Percentiles rank a stretch among this genome's conserved stretches.
phyloP scores from a whole-genome alignment of 2,797 vertebrate species.

The Xenentodon cancila region DNA sequence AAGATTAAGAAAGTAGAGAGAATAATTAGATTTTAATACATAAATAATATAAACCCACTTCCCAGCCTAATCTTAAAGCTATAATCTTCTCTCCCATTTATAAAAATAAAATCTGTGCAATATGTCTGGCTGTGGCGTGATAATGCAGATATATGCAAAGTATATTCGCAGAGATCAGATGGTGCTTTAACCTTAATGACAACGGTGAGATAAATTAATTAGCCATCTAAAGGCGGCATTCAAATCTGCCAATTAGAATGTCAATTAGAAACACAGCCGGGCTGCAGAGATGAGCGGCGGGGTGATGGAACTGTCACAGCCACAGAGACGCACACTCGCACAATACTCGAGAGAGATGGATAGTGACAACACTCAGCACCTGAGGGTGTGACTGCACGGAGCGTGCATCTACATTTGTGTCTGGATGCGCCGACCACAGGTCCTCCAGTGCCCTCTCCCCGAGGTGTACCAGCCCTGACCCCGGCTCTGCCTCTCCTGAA shows the following conservation, averaged over 20 bases:
- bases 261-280: constrained; percentile 83
- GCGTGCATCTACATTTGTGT: constrained; percentile 34
- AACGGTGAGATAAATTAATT: constrained; percentile 87
- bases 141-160: constrained; percentile 86
- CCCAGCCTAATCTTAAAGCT: constrained; percentile 30
- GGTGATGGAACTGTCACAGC: constrained; percentile 65
- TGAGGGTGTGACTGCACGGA: constrained; percentile 59
- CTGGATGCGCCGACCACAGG: constrained; percentile 3
- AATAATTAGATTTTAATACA: constrained; percentile 36
- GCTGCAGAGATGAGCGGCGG: constrained; percentile 68
- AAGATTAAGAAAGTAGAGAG: not conserved
- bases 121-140: constrained; percentile 65
- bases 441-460: constrained; percentile 49
- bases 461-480: constrained; percentile 70
- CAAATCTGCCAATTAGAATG: constrained; percentile 87
- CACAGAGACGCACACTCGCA: constrained; percentile 23
- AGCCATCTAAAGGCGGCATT: constrained; percentile 84
- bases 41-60: constrained; percentile 18
- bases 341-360: constrained; percentile 56
- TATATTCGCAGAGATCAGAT: constrained; percentile 85
- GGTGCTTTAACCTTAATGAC: constrained; percentile 87
- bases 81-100: constrained; percentile 51
- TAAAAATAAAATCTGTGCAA: constrained; percentile 61
- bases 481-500: constrained; percentile 60
- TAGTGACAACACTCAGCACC: constrained; percentile 66